Evolutionary conservation across 2,113 vertebrate genomes (phyloP), one percentile per base, ranked within the genome.

Genomic region (Rhineura floridana): DNA sequence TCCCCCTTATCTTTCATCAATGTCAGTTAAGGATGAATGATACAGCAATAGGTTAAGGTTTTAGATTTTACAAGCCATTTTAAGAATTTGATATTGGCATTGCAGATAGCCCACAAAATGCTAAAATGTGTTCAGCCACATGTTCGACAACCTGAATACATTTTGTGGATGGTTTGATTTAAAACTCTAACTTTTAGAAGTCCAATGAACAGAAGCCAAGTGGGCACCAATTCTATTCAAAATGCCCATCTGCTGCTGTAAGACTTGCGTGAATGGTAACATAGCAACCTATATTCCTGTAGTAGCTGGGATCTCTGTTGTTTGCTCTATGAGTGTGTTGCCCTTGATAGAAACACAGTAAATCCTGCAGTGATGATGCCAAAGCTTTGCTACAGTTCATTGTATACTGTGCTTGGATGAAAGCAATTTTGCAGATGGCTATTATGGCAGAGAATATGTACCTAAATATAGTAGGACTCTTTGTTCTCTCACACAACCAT

Each of bases 241-340:
- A 95, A 91, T 80, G 67, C 89, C 93, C 92, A 95, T 93, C 91
- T 95, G 90, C 55, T 94, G 39, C 87, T 88, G 48, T 59, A 92
- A 95, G 91, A 91, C 72, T 89, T 91, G 73, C 62, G 67, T 85
- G 84, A 91, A 92, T 92, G 87, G 33, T 91, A 91, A 85, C 89
- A 92, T 85, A 95, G 92, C 89, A 95, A 91, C 89, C 87, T 92
- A 65, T 59, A 90, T 91, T 93, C 80, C 59, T 92, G 84, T 89
- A 91, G 75, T 62, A 93, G 65, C 30, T 91, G 48, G 84, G 90
- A 89, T 92, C 90, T 82, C 89, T 65, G 48, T 75, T 92, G 33
- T 93, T 95, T 91, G 75, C 67, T 92, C 70, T 89, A 36, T 84
- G 73, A 94, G 78, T 85, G 52, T 89, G 84, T 83, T 95, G 89